A percentile compares a stretch with the other conserved stretches of the same genome.
Evolutionary conservation across 2,113 vertebrate species (phyloP).

Genomic region (Abramis brama): DNA sequence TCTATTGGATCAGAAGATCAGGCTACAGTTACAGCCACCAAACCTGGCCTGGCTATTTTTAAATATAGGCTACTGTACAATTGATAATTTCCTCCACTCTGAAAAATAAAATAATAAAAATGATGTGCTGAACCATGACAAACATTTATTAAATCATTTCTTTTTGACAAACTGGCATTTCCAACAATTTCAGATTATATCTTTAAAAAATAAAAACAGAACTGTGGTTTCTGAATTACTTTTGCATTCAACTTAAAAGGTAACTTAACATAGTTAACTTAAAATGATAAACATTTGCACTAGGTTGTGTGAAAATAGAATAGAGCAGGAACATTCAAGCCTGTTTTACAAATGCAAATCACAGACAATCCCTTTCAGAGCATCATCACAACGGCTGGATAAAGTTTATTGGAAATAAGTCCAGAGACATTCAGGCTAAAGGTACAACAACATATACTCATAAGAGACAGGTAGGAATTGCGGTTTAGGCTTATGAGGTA

Average conservation of each 20-base stretch:
- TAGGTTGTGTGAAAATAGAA: constrained; percentile 28
- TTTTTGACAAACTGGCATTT: not conserved
- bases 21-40: too few relatives aligned
- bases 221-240: not conserved
- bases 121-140: constrained; percentile 25
- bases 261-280: not conserved
- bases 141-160: constrained; percentile 21
- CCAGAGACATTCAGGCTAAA: constrained; percentile 24
- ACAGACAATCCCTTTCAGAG: constrained; percentile 60
- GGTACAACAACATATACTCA: constrained; percentile 12
- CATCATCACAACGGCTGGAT: constrained; percentile 59
- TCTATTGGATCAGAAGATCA: too few relatives aligned
- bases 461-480: constrained; percentile 31
- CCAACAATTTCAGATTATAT: not conserved
- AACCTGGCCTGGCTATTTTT: too few relatives aligned
- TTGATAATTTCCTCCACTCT: not conserved
- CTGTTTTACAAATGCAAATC: constrained; percentile 54
- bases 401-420: constrained; percentile 59
- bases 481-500: constrained; percentile 44
- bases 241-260: not conserved
- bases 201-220: constrained; percentile 18
- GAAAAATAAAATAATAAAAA: not conserved
- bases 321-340: constrained; percentile 50
- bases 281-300: not conserved
- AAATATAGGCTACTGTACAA: constrained; percentile 10